Evolutionary conservation across 2,797 vertebrate genomes (phyloP).

Genomic region (Girardinus metallicus): DNA sequence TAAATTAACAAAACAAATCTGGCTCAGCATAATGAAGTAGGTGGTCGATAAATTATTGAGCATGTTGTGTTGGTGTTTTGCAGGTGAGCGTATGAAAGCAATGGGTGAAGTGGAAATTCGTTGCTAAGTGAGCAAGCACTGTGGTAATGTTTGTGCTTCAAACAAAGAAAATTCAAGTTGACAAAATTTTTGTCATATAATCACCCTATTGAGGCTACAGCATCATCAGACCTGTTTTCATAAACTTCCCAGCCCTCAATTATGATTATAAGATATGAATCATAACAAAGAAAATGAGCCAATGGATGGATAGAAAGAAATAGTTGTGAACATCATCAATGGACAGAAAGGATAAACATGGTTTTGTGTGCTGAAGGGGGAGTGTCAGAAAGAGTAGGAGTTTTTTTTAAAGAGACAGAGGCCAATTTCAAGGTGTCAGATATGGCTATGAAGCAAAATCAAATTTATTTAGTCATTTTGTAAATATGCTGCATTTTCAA

Average conservation of each 20-base stretch:
- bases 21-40: constrained; percentile 54
- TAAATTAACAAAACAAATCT: constrained; percentile 75
- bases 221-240: background rate
- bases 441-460: background rate
- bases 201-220: background rate
- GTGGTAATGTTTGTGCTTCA: constrained; percentile 46
- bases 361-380: background rate
- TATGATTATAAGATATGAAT: background rate
- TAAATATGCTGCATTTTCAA: background rate
- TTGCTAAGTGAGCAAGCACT: constrained; percentile 51
- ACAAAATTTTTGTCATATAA: background rate
- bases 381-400: too few species aligned
- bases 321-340: background rate
- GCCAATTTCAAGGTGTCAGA: background rate
- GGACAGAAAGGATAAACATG: background rate
- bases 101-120: constrained; percentile 47
- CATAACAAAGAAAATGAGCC: background rate
- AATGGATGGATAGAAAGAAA: background rate
- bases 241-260: background rate
- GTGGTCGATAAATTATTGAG: constrained; percentile 62
- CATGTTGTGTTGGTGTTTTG: constrained; percentile 46
- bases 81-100: constrained; percentile 46
- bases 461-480: background rate
- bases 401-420: background rate
- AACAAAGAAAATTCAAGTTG: constrained; percentile 21